Evolutionary conservation across 2,888 invertebrate species (phyloP).

Genomic region (Plusia festucae): DNA sequence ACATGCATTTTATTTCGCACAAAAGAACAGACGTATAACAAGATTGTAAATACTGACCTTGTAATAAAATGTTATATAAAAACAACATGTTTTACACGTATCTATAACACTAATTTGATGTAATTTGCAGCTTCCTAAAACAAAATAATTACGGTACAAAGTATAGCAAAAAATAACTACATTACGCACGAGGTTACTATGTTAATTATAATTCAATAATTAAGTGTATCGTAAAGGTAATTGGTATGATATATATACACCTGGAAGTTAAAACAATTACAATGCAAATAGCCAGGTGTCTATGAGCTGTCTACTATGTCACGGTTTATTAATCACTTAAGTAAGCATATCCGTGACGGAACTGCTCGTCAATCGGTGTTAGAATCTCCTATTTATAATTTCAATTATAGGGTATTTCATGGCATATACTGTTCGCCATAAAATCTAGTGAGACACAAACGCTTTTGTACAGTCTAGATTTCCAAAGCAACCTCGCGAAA

Average conservation of each 20-base stretch:
- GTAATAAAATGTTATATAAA: not conserved
- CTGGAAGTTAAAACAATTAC: conserved; percentile 33
- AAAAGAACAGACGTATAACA: not conserved
- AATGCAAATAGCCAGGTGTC: conserved; percentile 41
- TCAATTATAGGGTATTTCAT: not conserved
- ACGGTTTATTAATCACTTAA: conserved; percentile 37
- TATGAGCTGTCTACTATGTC: conserved; percentile 31
- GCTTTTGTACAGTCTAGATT: not conserved
- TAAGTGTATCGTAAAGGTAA: conserved; percentile 32
- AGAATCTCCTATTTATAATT: not conserved
- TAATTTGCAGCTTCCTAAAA: conserved; percentile 41
- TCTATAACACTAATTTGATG: conserved; percentile 35
- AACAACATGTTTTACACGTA: conserved; percentile 16
- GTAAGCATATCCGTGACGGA: conserved; percentile 24
- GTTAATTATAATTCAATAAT: conserved; percentile 35
- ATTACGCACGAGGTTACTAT: conserved; percentile 24
- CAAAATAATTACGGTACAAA: conserved; percentile 36
- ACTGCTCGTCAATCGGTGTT: conserved; percentile 9
- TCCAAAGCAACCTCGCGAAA: conserved; percentile 11
- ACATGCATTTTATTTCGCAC: not conserved
- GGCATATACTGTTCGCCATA: not conserved
- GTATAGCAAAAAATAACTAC: conserved; percentile 41
- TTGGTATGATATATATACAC: conserved; percentile 41
- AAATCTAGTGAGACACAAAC: not conserved
- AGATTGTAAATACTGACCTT: not conserved